These are phyloP conservation scores for Peromyscus californicus DNA, from an alignment of 2,113 vertebrate species.

Conservation along the genomic window DNA sequence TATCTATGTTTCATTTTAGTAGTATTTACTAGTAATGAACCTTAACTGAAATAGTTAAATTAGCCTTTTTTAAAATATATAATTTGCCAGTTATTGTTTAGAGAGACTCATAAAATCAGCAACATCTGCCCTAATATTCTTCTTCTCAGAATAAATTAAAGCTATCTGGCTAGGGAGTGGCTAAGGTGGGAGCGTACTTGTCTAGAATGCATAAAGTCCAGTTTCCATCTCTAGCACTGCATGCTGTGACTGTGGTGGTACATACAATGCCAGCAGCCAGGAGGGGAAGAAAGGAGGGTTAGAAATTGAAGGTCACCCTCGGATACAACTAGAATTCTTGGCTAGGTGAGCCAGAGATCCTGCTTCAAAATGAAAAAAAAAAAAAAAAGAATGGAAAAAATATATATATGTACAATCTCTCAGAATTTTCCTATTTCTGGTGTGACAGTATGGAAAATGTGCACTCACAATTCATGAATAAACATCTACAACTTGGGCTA, in stretches of 20 bases:
- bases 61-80: not conserved
- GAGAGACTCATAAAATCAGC: not conserved
- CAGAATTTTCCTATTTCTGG: not conserved
- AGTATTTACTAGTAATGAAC: not conserved
- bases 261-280: not conserved
- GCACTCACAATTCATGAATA: not conserved
- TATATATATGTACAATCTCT: not conserved
- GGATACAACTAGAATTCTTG: not conserved
- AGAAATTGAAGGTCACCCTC: not conserved
- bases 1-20: slow-evolving; percentile 21
- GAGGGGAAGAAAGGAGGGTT: not conserved
- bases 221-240: no score
- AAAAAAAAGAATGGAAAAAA: not conserved
- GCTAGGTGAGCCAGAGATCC: not conserved
- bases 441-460: not conserved
- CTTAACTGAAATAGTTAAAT: not conserved
- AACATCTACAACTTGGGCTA: not conserved
- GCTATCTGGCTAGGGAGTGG: not conserved
- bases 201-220: not conserved
- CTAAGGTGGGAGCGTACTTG: not conserved
- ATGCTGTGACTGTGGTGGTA: not conserved
- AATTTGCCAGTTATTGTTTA: not conserved
- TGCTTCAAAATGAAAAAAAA: not conserved
- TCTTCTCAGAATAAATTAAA: not conserved
- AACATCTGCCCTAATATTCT: not conserved